Percentiles rank a stretch among this genome's conserved stretches.
Conservation (phyloP, 2,113 vertebrate species). For the Taurulus bubalis region DNA sequence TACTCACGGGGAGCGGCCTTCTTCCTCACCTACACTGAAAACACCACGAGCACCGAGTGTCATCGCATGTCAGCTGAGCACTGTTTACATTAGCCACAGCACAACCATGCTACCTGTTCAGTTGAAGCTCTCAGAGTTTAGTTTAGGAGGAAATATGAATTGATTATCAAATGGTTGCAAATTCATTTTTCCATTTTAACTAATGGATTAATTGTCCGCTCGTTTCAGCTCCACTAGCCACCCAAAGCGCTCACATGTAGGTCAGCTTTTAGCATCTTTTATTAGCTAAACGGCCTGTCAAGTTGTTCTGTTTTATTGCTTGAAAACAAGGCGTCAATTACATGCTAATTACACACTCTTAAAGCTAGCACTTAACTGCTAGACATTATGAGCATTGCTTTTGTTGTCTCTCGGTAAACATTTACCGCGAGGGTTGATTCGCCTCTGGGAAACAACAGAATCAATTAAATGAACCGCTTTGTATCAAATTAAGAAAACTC, state of each 20-base stretch:
- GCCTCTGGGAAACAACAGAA: slow-evolving; percentile 10
- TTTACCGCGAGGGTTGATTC: slow-evolving; percentile 34
- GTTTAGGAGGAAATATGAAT: not conserved
- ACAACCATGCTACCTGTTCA: not conserved
- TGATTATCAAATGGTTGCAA: not conserved
- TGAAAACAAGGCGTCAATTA: slow-evolving; percentile 76
- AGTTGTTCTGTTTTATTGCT: slow-evolving; percentile 70
- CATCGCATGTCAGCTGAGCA: slow-evolving; percentile 11
- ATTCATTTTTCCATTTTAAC: not conserved
- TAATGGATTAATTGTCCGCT: not conserved
- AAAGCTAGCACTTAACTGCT: slow-evolving; percentile 65
- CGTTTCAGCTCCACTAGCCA: not conserved
- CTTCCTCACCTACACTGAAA: slow-evolving; percentile 63
- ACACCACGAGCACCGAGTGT: slow-evolving; percentile 33
- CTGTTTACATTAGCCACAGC: not conserved
- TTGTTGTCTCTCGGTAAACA: slow-evolving; percentile 52
- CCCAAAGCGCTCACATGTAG: slow-evolving; percentile 17
- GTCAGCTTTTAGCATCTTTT: slow-evolving; percentile 57
- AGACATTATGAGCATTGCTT: slow-evolving; percentile 53
- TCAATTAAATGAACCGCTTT: slow-evolving; percentile 11
- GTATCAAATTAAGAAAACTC: not conserved
- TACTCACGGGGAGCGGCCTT: slow-evolving; percentile 51
- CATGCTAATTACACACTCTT: slow-evolving; percentile 73
- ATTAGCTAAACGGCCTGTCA: slow-evolving; percentile 68
- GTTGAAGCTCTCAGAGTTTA: not conserved